Evolutionary conservation across 2,113 vertebrate genomes (phyloP), one percentile per base, ranked within the genome.

Genomic region (Proterorhinus semilunaris): DNA sequence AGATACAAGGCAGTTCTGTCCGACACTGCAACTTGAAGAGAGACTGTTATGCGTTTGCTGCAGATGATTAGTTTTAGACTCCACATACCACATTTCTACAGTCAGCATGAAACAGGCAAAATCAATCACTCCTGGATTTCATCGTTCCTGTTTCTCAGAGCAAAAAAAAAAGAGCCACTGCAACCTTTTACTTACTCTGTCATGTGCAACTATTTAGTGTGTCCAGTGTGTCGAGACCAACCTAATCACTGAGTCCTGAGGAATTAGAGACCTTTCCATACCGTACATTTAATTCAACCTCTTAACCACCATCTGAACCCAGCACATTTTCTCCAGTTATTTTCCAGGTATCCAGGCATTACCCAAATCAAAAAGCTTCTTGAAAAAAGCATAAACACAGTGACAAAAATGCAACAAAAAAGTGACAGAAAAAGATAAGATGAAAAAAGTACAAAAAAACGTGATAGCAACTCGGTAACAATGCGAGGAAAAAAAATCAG

Each of bases 51-150:
- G 48, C 27, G 47, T 27, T 27, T 49, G 11, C 27, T 15, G 43
- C 55, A 13, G 59, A 10, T 47, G 65, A 51, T 71, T 48, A 42
- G 21, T 65, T 44, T 11, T 21, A 16, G 15, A 63, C 47, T 59
- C 55, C 4, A 15, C 58, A 62, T 58, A 21, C 61, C 62, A 57
- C 61, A n/a, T 59, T 72, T 55, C 45, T 45, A 17, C 49, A 7
- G 1, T 7, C 6, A 43, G 51, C 51, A 50, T 64, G 36, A 27
- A 66, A 64, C 55, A 74, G 1, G 51, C 62, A 48, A 45, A 11
- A 63, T n/a, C 6, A 48, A 63, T 63, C 44, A 48, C 45, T 11
- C 5, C 16, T 47, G 16, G 10, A 21, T 55, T 58, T 43, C 50
- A 16, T 36, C 12, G 3, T 10, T n/a, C 53, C 58, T 47, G 10